Conservation (phyloP, 2,888 invertebrate genomes). For the Aspidapion aeneum region DNA sequence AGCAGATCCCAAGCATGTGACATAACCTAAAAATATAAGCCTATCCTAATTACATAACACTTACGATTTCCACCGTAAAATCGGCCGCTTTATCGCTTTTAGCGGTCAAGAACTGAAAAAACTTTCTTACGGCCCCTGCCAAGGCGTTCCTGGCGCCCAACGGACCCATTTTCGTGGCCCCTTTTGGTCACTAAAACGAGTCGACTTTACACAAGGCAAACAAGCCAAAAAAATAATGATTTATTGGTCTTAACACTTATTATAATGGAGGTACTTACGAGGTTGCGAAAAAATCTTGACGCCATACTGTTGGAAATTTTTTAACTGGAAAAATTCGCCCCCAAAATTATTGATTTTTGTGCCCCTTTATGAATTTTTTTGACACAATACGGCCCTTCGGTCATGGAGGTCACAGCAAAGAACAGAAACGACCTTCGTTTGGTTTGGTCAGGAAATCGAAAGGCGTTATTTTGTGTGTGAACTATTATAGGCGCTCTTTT, state of each 20-base stretch:
- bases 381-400: too few relatives aligned
- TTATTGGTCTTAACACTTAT: neutral
- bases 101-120: constrained; percentile 22
- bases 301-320: constrained; percentile 29
- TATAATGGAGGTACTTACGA: constrained; percentile 41
- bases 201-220: neutral
- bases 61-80: constrained; percentile 29
- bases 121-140: constrained; percentile 21
- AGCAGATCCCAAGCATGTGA: constrained; percentile 31
- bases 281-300: constrained; percentile 36
- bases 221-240: neutral
- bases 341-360: too few relatives aligned
- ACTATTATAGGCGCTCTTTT: too few relatives aligned
- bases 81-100: constrained; percentile 20
- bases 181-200: neutral
- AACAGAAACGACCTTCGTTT: too few relatives aligned
- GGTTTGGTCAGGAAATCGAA: too few relatives aligned
- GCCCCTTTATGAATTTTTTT: too few relatives aligned
- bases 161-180: constrained; percentile 23
- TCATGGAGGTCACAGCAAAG: too few relatives aligned
- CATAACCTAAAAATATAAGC: constrained; percentile 30
- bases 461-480: too few relatives aligned
- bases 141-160: constrained; percentile 20
- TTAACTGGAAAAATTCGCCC: too few relatives aligned
- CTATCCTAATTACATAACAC: constrained; percentile 35